Percentiles rank a stretch among this genome's conserved stretches.
phyloP scores from a whole-genome alignment of 1,140 invertebrate species.

The Drosophila murphyi region DNA sequence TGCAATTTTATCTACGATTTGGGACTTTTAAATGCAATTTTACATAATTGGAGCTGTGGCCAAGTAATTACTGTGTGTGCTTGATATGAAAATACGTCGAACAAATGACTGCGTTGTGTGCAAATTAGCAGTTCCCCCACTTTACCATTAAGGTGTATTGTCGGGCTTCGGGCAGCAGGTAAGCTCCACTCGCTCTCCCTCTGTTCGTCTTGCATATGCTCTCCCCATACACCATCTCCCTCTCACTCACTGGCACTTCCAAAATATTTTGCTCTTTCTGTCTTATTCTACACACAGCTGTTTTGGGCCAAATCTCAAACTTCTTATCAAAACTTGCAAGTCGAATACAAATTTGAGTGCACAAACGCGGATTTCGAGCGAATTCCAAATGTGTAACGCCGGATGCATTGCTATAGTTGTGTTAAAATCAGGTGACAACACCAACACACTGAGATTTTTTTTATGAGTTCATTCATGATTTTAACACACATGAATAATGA shows the following conservation, averaged over 20 bases:
- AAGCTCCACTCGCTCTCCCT: conserved; percentile 30
- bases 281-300: conserved; percentile 43
- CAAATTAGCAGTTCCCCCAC: conserved; percentile 44
- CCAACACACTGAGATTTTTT: neutral
- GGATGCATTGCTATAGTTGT: neutral
- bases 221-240: conserved; percentile 1
- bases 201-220: conserved; percentile 23
- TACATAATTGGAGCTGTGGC: conserved; percentile 20
- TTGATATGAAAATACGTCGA: conserved; percentile 14
- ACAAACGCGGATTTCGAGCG: neutral
- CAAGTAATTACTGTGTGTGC: conserved; percentile 9
- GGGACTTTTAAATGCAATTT: conserved; percentile 17
- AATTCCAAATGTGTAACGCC: neutral
- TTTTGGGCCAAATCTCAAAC: conserved; percentile 30
- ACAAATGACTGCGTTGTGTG: conserved; percentile 36
- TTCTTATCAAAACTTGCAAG: conserved; percentile 39
- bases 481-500: neutral
- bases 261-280: conserved; percentile 41
- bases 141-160: conserved; percentile 44
- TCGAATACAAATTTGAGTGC: conserved; percentile 32
- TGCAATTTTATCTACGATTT: conserved; percentile 23
- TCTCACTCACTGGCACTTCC: conserved; percentile 21
- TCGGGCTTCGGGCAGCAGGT: conserved; percentile 54
- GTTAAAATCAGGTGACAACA: conserved; percentile 5
- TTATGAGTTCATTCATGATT: neutral